These are phyloP conservation scores for Amiota minor DNA, from an alignment of 2,888 invertebrate species.

Conservation along the genomic window DNA sequence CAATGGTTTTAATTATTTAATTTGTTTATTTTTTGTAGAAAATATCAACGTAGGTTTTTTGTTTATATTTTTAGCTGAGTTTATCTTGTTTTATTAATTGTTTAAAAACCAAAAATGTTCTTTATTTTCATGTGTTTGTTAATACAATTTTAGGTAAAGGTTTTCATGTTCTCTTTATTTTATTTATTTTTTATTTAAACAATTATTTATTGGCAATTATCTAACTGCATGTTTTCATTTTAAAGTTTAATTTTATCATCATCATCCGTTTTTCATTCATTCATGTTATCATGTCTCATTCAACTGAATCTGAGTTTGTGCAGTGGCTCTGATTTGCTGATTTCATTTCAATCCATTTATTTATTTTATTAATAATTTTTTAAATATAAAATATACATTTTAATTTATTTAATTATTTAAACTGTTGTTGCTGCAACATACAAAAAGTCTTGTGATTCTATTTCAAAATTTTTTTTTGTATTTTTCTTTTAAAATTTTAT, in stretches of 20 bases:
- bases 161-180: conserved; percentile 19
- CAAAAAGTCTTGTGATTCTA: conserved; percentile 17
- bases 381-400: conserved; percentile 24
- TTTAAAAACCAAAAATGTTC: background rate
- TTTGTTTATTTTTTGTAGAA: background rate
- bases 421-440: conserved; percentile 39
- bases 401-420: conserved; percentile 23
- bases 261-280: background rate
- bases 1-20: no score
- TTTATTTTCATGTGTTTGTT: conserved; percentile 25
- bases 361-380: conserved; percentile 14
- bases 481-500: conserved; percentile 37
- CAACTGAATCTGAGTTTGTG: background rate
- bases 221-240: conserved; percentile 58
- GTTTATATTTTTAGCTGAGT: background rate
- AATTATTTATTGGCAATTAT: conserved; percentile 65
- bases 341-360: background rate
- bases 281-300: no score
- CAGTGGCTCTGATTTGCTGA: background rate
- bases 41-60: background rate
- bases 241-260: background rate
- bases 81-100: background rate
- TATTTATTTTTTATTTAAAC: conserved; percentile 42
- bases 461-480: conserved; percentile 17
- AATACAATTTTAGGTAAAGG: conserved; percentile 64